phyloP scores from a whole-genome alignment of 2,888 invertebrate species.

The Platynereis dumerilii region DNA sequence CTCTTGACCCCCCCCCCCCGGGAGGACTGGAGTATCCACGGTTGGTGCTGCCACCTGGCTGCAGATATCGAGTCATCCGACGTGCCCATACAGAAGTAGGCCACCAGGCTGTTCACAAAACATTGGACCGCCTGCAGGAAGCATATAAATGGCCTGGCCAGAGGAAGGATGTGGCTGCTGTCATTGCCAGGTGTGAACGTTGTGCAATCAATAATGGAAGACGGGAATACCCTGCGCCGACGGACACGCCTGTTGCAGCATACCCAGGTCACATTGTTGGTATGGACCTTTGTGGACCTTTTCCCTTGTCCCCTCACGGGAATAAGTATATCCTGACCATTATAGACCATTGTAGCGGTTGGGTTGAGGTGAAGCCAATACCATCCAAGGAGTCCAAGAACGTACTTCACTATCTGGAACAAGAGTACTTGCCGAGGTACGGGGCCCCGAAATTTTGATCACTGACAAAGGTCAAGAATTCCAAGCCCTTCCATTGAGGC shows the following conservation, averaged over 20 bases:
- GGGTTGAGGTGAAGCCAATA: conserved; percentile 17
- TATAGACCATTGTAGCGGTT: conserved; percentile 16
- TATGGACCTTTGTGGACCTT: conserved; percentile 20
- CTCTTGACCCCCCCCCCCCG: conserved; percentile 1
- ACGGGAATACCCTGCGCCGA: neutral
- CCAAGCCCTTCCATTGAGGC: neutral
- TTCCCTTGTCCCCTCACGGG: conserved; percentile 1
- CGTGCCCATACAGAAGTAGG: conserved; percentile 9
- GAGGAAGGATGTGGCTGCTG: neutral
- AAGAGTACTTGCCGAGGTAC: conserved; percentile 14
- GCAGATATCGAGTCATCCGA: neutral
- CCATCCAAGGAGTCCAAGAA: conserved; percentile 2
- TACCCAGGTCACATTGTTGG: conserved; percentile 11
- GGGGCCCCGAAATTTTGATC: conserved; percentile 6
- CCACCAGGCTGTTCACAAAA: conserved; percentile 9
- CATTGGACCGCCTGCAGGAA: conserved; percentile 9
- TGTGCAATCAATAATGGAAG: neutral
- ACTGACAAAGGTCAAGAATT: conserved; percentile 16
- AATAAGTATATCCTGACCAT: conserved; percentile 10
- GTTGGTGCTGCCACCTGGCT: conserved; percentile 4
- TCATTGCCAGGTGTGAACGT: neutral
- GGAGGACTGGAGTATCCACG: conserved; percentile 6
- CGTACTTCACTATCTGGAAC: neutral
- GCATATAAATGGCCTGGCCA: conserved; percentile 17
- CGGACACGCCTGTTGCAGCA: conserved; percentile 9